A percentile compares a stretch with the other conserved stretches of the same genome.
These are phyloP conservation scores for Oryzias dopingdopingensis DNA, from an alignment of 2,797 vertebrate genomes.

Conservation along the genomic window DNA sequence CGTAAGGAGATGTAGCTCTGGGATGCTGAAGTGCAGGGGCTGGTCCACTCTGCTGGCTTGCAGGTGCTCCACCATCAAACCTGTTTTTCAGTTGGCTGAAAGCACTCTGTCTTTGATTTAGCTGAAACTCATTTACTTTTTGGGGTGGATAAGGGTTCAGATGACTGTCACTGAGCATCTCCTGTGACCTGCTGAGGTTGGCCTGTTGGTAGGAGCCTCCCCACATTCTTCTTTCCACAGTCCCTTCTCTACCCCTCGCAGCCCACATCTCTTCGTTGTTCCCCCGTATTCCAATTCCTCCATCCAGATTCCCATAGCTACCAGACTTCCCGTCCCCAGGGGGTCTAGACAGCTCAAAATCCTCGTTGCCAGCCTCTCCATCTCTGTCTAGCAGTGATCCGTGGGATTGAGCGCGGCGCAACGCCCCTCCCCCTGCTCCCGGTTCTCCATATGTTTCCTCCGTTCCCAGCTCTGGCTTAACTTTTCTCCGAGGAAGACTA, in stretches of 20 bases:
- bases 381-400: slow-evolving; percentile 82
- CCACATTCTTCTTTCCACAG: slow-evolving; percentile 53
- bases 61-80: slow-evolving; percentile 69
- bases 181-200: slow-evolving; percentile 61
- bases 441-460: slow-evolving; percentile 24
- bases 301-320: slow-evolving; percentile 76
- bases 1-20: slow-evolving; percentile 47
- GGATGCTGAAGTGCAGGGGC: slow-evolving; percentile 48
- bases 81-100: slow-evolving; percentile 81
- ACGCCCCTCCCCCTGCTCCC: slow-evolving; percentile 37
- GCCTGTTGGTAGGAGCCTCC: slow-evolving; percentile 53
- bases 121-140: slow-evolving; percentile 30
- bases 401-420: slow-evolving; percentile 86
- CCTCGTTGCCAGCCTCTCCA: slow-evolving; percentile 36
- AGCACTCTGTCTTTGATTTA: slow-evolving; percentile 62
- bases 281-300: slow-evolving; percentile 55
- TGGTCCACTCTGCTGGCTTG: slow-evolving; percentile 60
- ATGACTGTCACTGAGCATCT: slow-evolving; percentile 35
- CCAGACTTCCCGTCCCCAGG: slow-evolving; percentile 69
- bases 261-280: slow-evolving; percentile 36
- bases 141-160: slow-evolving; percentile 38
- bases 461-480: slow-evolving; percentile 39
- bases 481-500: slow-evolving; percentile 76
- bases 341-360: slow-evolving; percentile 56
- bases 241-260: slow-evolving; percentile 18